phyloP scores from a whole-genome alignment of 2,113 vertebrate genomes.

The Abramis brama region DNA sequence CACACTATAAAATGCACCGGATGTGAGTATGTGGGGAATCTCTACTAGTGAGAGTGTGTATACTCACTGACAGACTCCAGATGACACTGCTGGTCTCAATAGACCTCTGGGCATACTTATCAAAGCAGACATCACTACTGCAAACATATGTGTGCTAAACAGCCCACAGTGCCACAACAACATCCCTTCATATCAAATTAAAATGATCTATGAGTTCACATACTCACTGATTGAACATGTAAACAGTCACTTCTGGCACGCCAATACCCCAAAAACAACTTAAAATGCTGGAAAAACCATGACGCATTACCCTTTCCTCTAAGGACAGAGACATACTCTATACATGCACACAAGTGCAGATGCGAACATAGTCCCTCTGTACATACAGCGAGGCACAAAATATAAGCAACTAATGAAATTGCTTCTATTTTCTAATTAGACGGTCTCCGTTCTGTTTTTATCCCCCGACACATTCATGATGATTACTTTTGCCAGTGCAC shows the following conservation, averaged over 20 bases:
- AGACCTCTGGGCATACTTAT: slow-evolving; percentile 35
- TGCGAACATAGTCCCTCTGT: background rate
- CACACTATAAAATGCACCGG: background rate
- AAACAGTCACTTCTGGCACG: background rate
- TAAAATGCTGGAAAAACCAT: background rate
- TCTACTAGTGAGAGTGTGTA: background rate
- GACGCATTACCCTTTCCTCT: background rate
- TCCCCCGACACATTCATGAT: too few relatives aligned
- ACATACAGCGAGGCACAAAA: background rate
- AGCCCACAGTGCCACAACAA: slow-evolving; percentile 24
- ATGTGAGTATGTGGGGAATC: background rate
- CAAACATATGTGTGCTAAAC: slow-evolving; percentile 32
- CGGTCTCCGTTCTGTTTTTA: too few relatives aligned
- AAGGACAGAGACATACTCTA: background rate
- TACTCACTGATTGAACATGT: background rate
- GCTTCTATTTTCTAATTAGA: background rate
- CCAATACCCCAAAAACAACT: slow-evolving; percentile 2
- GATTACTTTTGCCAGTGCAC: too few relatives aligned
- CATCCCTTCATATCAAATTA: slow-evolving; percentile 38
- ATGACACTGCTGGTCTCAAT: slow-evolving; percentile 16
- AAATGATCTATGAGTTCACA: slow-evolving; percentile 13
- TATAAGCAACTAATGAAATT: background rate
- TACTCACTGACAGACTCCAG: slow-evolving; percentile 24
- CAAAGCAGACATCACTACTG: slow-evolving; percentile 10
- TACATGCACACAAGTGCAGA: background rate